Evolutionary conservation across 2,797 vertebrate species (phyloP).

Genomic region (Leuciscus waleckii): DNA sequence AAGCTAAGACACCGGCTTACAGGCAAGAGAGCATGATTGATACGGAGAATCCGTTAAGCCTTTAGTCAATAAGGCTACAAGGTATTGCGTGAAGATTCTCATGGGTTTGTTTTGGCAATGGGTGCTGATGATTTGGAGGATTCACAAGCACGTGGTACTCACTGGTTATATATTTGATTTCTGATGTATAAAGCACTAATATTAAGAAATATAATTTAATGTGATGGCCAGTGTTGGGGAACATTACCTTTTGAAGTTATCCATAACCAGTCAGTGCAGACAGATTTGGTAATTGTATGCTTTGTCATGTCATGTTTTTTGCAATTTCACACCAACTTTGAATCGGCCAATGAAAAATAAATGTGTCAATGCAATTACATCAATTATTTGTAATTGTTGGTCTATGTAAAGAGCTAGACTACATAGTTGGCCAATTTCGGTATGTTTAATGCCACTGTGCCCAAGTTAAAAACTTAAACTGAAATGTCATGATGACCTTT

Average conservation of each 20-base stretch:
- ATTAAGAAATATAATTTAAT: not conserved
- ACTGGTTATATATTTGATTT: conserved; percentile 1
- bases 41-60: conserved; percentile 18
- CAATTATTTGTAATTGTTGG: not conserved
- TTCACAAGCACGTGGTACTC: not conserved
- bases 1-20: conserved; percentile 25
- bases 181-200: not conserved
- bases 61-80: conserved; percentile 26
- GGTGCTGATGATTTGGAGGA: not conserved
- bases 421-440: not conserved
- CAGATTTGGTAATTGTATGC: not conserved
- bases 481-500: not conserved
- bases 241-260: not conserved
- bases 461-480: not conserved
- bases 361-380: not conserved
- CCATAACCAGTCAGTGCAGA: not conserved
- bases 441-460: not conserved
- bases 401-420: not conserved
- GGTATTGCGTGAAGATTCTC: not conserved
- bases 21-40: conserved; percentile 14
- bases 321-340: not conserved
- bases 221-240: not conserved
- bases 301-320: not conserved
- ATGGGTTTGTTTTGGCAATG: not conserved
- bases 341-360: not conserved